A percentile compares a stretch with the other conserved stretches of the same genome.
Conservation (phyloP, 2,888 invertebrate genomes). For the Himalopsyche kuldschensis region DNA sequence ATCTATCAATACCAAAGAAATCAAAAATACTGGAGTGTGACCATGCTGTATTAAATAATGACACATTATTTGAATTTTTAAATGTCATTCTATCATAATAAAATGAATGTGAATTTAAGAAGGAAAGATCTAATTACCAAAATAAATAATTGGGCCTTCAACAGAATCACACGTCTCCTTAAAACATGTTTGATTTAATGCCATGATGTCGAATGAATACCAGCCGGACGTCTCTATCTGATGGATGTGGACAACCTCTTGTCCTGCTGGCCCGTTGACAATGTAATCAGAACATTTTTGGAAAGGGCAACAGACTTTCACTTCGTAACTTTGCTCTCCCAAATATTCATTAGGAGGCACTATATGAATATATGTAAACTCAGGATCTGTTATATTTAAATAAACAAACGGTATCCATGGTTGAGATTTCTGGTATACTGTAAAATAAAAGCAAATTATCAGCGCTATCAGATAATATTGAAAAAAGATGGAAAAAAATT, state of each 20-base stretch:
- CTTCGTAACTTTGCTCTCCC: not conserved
- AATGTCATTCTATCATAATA: too few relatives aligned
- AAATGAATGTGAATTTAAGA: too few relatives aligned
- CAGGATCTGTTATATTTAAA: slow-evolving; percentile 16
- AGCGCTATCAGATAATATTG: not conserved
- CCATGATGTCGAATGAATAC: slow-evolving; percentile 23
- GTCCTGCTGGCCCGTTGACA: not conserved
- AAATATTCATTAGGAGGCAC: slow-evolving; percentile 7
- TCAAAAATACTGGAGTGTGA: too few relatives aligned
- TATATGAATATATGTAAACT: slow-evolving; percentile 12
- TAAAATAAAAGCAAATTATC: not conserved
- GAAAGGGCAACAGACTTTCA: slow-evolving; percentile 4
- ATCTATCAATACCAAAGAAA: too few relatives aligned
- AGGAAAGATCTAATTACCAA: slow-evolving; percentile 9
- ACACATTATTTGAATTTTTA: too few relatives aligned
- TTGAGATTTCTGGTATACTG: not conserved
- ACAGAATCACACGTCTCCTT: slow-evolving; percentile 9
- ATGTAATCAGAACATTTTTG: not conserved
- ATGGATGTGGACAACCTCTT: slow-evolving; percentile 8
- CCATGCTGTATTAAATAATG: too few relatives aligned
- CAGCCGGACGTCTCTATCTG: slow-evolving; percentile 15
- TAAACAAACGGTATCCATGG: slow-evolving; percentile 30
- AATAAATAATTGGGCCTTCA: slow-evolving; percentile 13
- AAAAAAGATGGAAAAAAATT: too few relatives aligned
- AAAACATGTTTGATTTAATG: slow-evolving; percentile 10